Percentiles rank a stretch among this genome's conserved stretches.
These are phyloP conservation scores for Drosophila sp. DNA, from an alignment of 1,140 invertebrate species.

Conservation along the genomic window DNA sequence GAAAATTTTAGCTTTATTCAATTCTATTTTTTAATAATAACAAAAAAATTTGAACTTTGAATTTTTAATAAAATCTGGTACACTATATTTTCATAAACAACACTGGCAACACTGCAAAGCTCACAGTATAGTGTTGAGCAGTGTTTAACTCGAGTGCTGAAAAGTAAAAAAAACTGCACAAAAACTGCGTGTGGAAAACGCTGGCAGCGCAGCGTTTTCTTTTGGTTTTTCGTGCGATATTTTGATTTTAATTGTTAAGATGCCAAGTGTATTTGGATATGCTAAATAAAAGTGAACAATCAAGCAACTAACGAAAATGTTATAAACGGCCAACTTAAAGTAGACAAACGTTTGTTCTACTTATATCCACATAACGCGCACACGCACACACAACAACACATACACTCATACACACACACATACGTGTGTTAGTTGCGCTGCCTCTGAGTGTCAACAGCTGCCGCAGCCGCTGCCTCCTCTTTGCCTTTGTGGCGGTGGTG, in stretches of 20 bases:
- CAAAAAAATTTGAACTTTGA: too few relatives aligned
- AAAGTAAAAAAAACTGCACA: conserved; percentile 40
- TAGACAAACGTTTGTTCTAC: conserved; percentile 58
- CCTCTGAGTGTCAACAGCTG: conserved; percentile 75
- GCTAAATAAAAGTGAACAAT: conserved; percentile 16
- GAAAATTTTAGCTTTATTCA: too few relatives aligned
- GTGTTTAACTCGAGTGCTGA: conserved; percentile 22
- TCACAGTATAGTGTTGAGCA: conserved; percentile 24
- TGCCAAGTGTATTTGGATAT: conserved; percentile 12
- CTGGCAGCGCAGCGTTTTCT: conserved; percentile 51
- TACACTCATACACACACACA: conserved; percentile 11
- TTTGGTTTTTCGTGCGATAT: conserved; percentile 30
- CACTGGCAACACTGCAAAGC: conserved; percentile 12
- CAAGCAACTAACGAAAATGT: conserved; percentile 30
- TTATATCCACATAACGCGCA: conserved; percentile 56
- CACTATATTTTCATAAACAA: neutral
- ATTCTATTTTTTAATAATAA: too few relatives aligned
- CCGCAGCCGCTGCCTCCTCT: conserved; percentile 51
- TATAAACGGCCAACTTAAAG: conserved; percentile 35
- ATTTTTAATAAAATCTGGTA: too few relatives aligned
- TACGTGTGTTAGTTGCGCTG: conserved; percentile 40
- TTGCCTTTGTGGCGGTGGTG: conserved; percentile 35
- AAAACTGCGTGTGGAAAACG: conserved; percentile 52
- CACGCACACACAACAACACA: conserved; percentile 42
- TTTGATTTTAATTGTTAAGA: conserved; percentile 29